Evolutionary conservation across 1,140 invertebrate genomes (phyloP).

Genomic region (Ericerus pela): DNA sequence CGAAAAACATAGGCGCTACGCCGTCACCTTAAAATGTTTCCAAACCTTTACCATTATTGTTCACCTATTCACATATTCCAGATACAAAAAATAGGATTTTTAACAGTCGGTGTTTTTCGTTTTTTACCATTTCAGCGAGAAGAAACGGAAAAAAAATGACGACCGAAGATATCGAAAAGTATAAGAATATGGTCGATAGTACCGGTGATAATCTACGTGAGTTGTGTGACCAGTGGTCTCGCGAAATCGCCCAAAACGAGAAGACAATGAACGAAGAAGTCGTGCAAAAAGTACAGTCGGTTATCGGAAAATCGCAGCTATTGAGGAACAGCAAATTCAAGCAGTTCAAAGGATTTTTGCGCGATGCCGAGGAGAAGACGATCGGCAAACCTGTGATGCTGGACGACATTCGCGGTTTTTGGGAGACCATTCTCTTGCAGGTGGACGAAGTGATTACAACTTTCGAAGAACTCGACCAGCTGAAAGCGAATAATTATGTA

Average conservation of each 20-base stretch:
- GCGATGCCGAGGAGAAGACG: neutral
- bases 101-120: slow-evolving; percentile 1
- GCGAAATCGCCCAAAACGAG: neutral
- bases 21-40: no score
- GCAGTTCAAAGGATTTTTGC: slow-evolving; percentile 1
- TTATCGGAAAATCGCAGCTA: neutral
- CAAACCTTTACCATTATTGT: no score
- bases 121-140: slow-evolving; percentile 1
- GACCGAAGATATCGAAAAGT: slow-evolving; percentile 4
- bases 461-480: neutral
- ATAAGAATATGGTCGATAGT: neutral
- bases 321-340: slow-evolving; percentile 3
- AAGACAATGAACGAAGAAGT: neutral
- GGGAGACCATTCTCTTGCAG: neutral
- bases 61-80: no score
- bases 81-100: slow-evolving; percentile 8
- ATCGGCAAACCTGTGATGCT: slow-evolving; percentile 4
- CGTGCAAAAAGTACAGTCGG: neutral
- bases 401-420: neutral
- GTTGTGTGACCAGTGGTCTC: neutral
- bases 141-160: slow-evolving; percentile 1
- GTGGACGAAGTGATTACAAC: neutral
- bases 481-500: neutral
- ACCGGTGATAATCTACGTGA: neutral
- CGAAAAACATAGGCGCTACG: no score